A percentile compares a stretch with the other conserved stretches of the same genome.
These are phyloP conservation scores for Toxotes lorentzi DNA, from an alignment of 2,797 vertebrate species.

Conservation along the genomic window DNA sequence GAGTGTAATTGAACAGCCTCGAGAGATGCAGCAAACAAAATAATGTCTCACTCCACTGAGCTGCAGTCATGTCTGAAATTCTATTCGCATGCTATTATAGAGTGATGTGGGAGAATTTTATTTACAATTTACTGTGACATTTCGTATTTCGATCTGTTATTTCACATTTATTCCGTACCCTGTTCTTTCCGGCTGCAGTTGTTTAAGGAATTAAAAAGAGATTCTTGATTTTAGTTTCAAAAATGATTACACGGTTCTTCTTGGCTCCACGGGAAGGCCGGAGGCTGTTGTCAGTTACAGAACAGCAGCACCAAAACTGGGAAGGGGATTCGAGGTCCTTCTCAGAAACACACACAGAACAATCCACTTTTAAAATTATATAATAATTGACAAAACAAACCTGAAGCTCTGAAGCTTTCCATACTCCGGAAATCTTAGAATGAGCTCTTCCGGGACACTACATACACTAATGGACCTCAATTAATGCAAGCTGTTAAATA, in stretches of 20 bases:
- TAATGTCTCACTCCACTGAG: constrained; percentile 75
- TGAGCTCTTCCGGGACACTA: background rate
- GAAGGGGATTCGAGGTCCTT: background rate
- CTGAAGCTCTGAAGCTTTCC: constrained; percentile 17
- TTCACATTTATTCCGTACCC: constrained; percentile 29
- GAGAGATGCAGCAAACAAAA: constrained; percentile 75
- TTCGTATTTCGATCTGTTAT: constrained; percentile 65
- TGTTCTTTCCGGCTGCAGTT: constrained; percentile 5
- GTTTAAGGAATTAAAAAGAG: constrained; percentile 5
- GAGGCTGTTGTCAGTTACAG: background rate
- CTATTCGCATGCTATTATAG: constrained; percentile 62
- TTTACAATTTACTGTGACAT: constrained; percentile 72
- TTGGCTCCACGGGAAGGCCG: constrained; percentile 22
- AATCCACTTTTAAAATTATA: background rate
- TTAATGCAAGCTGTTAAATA: constrained; percentile 33
- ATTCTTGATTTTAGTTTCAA: constrained; percentile 18
- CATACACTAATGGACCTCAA: constrained; percentile 15
- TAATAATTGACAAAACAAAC: background rate
- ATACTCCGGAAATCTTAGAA: background rate
- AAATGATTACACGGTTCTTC: constrained; percentile 17
- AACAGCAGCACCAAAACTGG: background rate
- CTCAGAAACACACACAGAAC: background rate
- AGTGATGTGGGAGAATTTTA: constrained; percentile 58
- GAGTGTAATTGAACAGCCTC: constrained; percentile 77
- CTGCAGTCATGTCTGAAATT: constrained; percentile 73